These are phyloP conservation scores for Calosoma granatense DNA, from an alignment of 1,140 invertebrate genomes.

Conservation along the genomic window DNA sequence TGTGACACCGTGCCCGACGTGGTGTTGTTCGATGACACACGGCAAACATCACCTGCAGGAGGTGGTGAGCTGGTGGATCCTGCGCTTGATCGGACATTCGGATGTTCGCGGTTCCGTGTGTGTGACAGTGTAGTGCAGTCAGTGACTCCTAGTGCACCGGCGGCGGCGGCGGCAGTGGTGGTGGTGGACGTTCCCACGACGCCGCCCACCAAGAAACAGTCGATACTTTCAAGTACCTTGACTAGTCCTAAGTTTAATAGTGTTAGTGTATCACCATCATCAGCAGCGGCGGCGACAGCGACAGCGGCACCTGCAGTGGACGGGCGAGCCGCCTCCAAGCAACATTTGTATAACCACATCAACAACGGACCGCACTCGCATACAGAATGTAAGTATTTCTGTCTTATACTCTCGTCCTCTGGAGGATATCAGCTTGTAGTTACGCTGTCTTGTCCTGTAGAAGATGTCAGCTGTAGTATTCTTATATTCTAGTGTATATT, in stretches of 20 bases:
- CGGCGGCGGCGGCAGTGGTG: constrained; percentile 3
- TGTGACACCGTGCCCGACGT: constrained; percentile 19
- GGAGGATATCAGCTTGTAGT: too few species aligned
- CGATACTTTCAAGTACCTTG: constrained; percentile 25
- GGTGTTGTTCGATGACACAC: constrained; percentile 25
- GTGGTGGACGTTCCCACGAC: constrained; percentile 3
- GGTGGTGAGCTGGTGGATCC: neutral
- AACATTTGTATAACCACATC: neutral
- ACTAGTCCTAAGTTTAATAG: constrained; percentile 31
- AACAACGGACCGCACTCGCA: constrained; percentile 2
- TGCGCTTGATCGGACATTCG: constrained; percentile 22
- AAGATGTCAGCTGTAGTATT: too few species aligned
- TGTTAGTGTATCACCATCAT: constrained; percentile 18
- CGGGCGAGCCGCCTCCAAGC: neutral
- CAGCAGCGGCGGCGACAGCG: neutral
- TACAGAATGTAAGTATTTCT: constrained; percentile 8
- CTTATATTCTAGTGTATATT: too few species aligned
- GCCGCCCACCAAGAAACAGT: constrained; percentile 18
- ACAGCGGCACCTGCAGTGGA: too few species aligned
- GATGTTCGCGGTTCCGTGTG: constrained; percentile 30
- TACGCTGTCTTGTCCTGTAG: too few species aligned
- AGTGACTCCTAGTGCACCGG: neutral
- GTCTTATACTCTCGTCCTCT: neutral
- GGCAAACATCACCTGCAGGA: constrained; percentile 20
- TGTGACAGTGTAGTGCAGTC: constrained; percentile 17